Percentiles rank a stretch among this genome's conserved stretches.
Evolutionary conservation across 2,113 vertebrate species (phyloP).

Genomic region (Passer montanus): DNA sequence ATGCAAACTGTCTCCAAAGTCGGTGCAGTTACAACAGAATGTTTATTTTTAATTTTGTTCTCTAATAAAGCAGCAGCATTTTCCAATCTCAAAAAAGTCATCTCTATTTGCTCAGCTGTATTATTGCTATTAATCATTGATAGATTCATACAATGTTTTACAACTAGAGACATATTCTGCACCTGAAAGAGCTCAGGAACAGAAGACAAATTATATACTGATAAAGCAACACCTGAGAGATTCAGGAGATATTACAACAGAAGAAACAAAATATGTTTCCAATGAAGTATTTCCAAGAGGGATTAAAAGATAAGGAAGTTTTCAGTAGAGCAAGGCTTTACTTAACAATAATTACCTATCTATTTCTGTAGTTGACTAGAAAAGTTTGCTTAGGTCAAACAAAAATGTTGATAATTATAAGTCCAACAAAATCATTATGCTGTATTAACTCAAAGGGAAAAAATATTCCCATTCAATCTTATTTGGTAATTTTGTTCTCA

Average conservation of each 20-base stretch:
- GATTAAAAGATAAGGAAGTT: background rate
- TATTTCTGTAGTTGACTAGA: background rate
- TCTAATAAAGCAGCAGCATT: constrained; percentile 38
- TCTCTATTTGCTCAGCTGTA: constrained; percentile 51
- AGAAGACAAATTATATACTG: background rate
- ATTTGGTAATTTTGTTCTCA: background rate
- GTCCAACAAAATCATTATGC: background rate
- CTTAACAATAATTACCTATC: background rate
- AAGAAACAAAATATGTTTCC: background rate
- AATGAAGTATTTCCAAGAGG: background rate
- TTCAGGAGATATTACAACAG: background rate
- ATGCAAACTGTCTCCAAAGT: constrained; percentile 33
- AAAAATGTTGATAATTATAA: background rate
- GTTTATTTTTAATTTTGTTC: constrained; percentile 64
- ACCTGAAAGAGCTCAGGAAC: background rate
- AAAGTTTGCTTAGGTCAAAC: background rate
- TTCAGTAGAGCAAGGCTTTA: background rate
- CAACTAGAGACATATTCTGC: background rate
- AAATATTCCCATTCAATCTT: background rate
- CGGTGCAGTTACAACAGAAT: background rate
- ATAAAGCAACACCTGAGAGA: background rate
- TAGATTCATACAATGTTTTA: constrained; percentile 10
- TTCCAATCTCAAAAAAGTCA: constrained; percentile 39
- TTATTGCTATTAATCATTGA: constrained; percentile 52
- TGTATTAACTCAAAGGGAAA: background rate